A percentile compares a stretch with the other conserved stretches of the same genome.
Conservation (phyloP, 1,140 invertebrate genomes). For the Drosophila ironensis region DNA sequence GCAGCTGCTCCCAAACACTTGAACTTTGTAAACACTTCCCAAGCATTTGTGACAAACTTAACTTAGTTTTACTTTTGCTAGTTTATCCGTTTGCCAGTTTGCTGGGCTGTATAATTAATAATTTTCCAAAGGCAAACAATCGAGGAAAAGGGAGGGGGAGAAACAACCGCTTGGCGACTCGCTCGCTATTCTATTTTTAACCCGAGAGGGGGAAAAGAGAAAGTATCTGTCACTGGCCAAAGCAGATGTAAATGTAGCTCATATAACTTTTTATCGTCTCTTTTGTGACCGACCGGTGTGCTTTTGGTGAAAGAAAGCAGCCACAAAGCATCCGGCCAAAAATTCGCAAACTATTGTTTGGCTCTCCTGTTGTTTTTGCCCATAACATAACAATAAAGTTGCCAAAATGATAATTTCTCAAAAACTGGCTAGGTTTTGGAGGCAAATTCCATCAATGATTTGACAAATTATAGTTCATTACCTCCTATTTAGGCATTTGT, state of each 20-base stretch:
- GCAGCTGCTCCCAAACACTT: constrained; percentile 64
- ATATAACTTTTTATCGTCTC: constrained; percentile 23
- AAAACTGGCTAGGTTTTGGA: too few relatives aligned
- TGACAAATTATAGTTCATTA: too few relatives aligned
- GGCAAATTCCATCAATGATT: too few relatives aligned
- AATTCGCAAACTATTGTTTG: constrained; percentile 12
- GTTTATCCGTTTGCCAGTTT: too few relatives aligned
- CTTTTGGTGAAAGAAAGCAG: constrained; percentile 30
- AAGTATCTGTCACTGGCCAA: constrained; percentile 41
- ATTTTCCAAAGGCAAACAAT: constrained; percentile 16
- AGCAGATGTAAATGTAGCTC: constrained; percentile 46
- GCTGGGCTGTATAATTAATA: constrained; percentile 24
- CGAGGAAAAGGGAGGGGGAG: constrained; percentile 26
- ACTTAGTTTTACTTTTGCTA: too few relatives aligned
- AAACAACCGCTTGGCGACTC: neutral
- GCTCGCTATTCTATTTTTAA: constrained; percentile 39
- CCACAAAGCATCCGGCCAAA: constrained; percentile 4
- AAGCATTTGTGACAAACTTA: constrained; percentile 38
- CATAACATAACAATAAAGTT: neutral
- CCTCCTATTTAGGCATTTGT: too few relatives aligned
- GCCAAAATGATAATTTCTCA: neutral
- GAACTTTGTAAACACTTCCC: constrained; percentile 58
- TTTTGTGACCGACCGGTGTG: neutral
- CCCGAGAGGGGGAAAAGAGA: constrained; percentile 41
- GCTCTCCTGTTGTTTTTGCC: neutral